These are phyloP conservation scores for Antennarius maculatus DNA, from an alignment of 2,797 vertebrate genomes.

Conservation along the genomic window DNA sequence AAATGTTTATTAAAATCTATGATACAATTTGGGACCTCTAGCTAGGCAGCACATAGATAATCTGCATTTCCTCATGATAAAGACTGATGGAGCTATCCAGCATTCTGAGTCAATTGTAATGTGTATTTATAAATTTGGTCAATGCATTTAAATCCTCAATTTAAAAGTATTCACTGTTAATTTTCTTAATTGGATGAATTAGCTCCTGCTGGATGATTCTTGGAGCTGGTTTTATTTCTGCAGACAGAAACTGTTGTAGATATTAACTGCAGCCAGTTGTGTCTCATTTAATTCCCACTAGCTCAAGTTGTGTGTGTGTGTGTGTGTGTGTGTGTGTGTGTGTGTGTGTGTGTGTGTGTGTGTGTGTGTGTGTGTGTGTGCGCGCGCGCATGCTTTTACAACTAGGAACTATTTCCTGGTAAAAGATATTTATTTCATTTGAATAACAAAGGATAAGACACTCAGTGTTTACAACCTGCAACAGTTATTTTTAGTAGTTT, in stretches of 20 bases:
- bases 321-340: not conserved
- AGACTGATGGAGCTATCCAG: too few species aligned
- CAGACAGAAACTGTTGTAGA: not conserved
- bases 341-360: not conserved
- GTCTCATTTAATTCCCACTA: not conserved
- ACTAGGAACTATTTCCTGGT: not conserved
- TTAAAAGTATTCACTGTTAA: not conserved
- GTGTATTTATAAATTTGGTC: too few species aligned
- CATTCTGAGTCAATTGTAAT: too few species aligned
- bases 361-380: not conserved
- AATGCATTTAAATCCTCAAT: not conserved
- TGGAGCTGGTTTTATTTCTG: not conserved
- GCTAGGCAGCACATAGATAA: too few species aligned
- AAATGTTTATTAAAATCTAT: too few species aligned
- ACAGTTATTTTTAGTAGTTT: slow-evolving; percentile 1
- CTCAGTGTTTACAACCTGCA: not conserved
- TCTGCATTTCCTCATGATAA: too few species aligned
- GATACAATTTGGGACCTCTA: too few species aligned
- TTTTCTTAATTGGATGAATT: not conserved
- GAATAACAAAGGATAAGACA: not conserved
- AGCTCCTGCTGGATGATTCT: not conserved
- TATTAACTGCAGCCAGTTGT: not conserved
- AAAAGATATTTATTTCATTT: slow-evolving; percentile 3
- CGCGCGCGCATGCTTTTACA: not conserved
- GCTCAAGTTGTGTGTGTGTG: not conserved